Evolutionary conservation across 2,113 vertebrate species (phyloP).

Genomic region (Dromiciops gliroides): DNA sequence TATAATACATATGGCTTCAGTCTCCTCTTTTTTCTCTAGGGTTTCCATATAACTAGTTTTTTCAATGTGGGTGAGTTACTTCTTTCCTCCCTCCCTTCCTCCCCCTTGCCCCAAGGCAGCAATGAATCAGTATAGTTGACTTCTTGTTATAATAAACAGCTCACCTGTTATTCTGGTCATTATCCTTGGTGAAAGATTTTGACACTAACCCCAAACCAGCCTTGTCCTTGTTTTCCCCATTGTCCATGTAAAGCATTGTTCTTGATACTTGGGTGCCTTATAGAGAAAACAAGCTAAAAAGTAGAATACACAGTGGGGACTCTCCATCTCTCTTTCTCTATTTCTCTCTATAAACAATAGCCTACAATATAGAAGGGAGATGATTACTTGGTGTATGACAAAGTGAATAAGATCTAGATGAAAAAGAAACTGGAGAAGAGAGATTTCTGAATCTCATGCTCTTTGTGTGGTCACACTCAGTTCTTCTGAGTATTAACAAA

Average conservation of each 20-base stretch:
- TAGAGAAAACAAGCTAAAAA: conserved; percentile 53
- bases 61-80: conserved; percentile 22
- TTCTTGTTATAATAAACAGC: conserved; percentile 56
- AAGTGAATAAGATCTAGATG: conserved; percentile 50
- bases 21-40: conserved; percentile 62
- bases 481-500: background rate
- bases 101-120: conserved; percentile 6
- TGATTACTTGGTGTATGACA: conserved; percentile 47
- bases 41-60: conserved; percentile 56
- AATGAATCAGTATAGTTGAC: conserved; percentile 38
- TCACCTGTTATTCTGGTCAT: conserved; percentile 52
- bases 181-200: conserved; percentile 39
- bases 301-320: conserved; percentile 26
- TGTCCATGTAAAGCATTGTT: conserved; percentile 51
- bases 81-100: background rate
- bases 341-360: background rate
- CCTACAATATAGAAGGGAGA: conserved; percentile 53
- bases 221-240: conserved; percentile 50
- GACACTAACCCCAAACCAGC: conserved; percentile 41
- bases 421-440: conserved; percentile 48
- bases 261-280: conserved; percentile 56
- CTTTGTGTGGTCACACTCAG: conserved; percentile 21
- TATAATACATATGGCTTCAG: conserved; percentile 41
- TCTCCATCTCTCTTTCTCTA: conserved; percentile 1
- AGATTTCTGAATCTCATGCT: conserved; percentile 36